Conservation (phyloP, 2,888 invertebrate species). For the Folsomia manolachei region DNA sequence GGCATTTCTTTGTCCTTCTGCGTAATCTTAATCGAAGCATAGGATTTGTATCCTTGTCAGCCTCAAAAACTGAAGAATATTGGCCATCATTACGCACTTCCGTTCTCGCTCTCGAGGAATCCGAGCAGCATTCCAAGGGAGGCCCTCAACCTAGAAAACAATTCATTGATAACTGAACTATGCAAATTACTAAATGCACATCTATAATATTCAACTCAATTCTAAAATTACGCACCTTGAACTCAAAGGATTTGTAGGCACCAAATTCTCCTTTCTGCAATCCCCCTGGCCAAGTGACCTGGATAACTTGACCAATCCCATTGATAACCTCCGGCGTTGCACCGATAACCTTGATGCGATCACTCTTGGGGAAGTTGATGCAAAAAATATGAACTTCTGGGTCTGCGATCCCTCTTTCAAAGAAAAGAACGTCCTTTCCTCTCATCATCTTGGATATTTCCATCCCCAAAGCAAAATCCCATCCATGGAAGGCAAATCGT, state of each 20-base stretch:
- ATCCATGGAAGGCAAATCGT: not conserved
- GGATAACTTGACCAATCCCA: not conserved
- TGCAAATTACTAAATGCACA: too few relatives aligned
- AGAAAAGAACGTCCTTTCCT: constrained; percentile 1
- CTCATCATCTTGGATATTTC: not conserved
- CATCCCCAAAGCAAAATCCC: not conserved
- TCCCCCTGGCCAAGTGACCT: not conserved
- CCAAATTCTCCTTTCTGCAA: not conserved
- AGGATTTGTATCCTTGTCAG: not conserved
- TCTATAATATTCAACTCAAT: too few relatives aligned
- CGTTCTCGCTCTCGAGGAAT: too few relatives aligned
- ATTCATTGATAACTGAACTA: too few relatives aligned
- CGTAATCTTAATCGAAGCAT: not conserved
- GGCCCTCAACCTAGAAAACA: too few relatives aligned
- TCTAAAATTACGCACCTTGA: too few relatives aligned
- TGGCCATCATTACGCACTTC: not conserved
- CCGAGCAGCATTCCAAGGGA: too few relatives aligned
- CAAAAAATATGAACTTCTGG: not conserved
- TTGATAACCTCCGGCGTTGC: not conserved
- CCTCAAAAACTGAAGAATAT: not conserved
- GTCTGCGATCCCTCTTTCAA: not conserved
- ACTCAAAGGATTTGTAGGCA: not conserved
- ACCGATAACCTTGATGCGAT: not conserved
- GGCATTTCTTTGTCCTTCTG: not conserved
- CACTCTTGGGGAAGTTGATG: not conserved